Percentiles rank a stretch among this genome's conserved stretches.
Evolutionary conservation across 2,888 invertebrate species (phyloP).

Genomic region (Ochropacha duplaris): DNA sequence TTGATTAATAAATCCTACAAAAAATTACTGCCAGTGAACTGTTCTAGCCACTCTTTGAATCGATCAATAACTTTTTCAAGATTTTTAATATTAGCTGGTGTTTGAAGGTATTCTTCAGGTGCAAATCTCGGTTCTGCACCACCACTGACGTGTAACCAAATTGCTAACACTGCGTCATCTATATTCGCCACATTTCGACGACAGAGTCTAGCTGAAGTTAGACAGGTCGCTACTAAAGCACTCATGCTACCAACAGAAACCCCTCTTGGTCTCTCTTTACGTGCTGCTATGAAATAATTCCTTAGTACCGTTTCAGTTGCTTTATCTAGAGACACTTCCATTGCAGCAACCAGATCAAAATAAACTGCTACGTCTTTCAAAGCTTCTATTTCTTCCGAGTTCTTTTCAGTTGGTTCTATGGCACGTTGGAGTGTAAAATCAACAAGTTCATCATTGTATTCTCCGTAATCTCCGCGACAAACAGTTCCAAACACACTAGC

Average conservation of each 20-base stretch:
- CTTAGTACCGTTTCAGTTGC: slow-evolving; percentile 54
- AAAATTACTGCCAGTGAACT: slow-evolving; percentile 49
- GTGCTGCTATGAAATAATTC: slow-evolving; percentile 67
- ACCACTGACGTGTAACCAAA: slow-evolving; percentile 72
- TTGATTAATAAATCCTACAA: slow-evolving; percentile 20
- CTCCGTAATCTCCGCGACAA: slow-evolving; percentile 62
- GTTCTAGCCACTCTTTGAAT: slow-evolving; percentile 66
- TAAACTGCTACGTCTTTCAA: slow-evolving; percentile 54
- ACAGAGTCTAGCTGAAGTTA: slow-evolving; percentile 67
- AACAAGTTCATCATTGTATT: slow-evolving; percentile 58
- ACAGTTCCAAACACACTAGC: slow-evolving; percentile 65
- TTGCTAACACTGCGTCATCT: slow-evolving; percentile 70
- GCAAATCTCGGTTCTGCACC: slow-evolving; percentile 66
- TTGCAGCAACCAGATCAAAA: slow-evolving; percentile 59
- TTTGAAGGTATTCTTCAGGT: slow-evolving; percentile 67
- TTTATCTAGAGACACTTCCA: slow-evolving; percentile 50
- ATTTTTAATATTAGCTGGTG: slow-evolving; percentile 57
- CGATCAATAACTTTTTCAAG: slow-evolving; percentile 55
- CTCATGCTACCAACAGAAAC: slow-evolving; percentile 62
- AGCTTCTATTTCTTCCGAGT: slow-evolving; percentile 49
- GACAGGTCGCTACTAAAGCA: slow-evolving; percentile 53
- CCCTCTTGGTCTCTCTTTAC: slow-evolving; percentile 55
- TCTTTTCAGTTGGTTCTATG: slow-evolving; percentile 35
- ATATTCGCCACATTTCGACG: slow-evolving; percentile 52
- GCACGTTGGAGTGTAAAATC: slow-evolving; percentile 58